Evolutionary conservation across 2,888 invertebrate genomes (phyloP), one percentile per base, ranked within the genome.

Genomic region (Nemurella pictetii): DNA sequence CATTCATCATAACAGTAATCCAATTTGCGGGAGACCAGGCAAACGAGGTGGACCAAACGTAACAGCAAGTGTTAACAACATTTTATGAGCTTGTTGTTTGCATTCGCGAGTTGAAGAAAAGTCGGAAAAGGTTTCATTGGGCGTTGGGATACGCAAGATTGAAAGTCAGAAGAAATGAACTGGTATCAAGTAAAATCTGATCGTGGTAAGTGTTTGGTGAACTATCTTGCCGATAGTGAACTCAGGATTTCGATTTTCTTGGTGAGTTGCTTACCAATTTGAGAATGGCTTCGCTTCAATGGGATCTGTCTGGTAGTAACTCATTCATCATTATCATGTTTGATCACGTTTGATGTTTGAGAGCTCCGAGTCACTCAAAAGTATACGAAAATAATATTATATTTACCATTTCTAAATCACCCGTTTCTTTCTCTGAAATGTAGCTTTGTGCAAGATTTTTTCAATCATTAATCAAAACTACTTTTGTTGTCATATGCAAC

Each of bases 1-100:
- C 85, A 85, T 85, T 85, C 85, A 85, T 85, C 85, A 85, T 85
- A 85, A 84, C 85, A 85, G 81, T 84, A 85, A 85, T 85, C 85
- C 85, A 85, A 85, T 85, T 84, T 84, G 82, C 35, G 85, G 85
- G 25, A 26, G 80, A 55, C 74, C 75, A 73, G 28, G 74, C 55
- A 55, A n/a, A n/a, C n/a, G n/a, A n/a, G 83, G 84, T 32, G 75
- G 30, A 75, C 0, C 75, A 1, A 25, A 30, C 7, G 4, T 9
- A 78, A 75, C 75, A 80, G n/a, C n/a, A n/a, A n/a, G n/a, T n/a
- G n/a, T n/a, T n/a, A n/a, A 82, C 75, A 84, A 81, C 84, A 84
- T 82, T 84, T 84, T 74, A 73, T 84, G 73, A 32, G 35, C 84
- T 84, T 84, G 84, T 55, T 28, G 75, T 1, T 15, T 77, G 36